phyloP scores from a whole-genome alignment of 2,888 invertebrate species.

The Bombylius major region DNA sequence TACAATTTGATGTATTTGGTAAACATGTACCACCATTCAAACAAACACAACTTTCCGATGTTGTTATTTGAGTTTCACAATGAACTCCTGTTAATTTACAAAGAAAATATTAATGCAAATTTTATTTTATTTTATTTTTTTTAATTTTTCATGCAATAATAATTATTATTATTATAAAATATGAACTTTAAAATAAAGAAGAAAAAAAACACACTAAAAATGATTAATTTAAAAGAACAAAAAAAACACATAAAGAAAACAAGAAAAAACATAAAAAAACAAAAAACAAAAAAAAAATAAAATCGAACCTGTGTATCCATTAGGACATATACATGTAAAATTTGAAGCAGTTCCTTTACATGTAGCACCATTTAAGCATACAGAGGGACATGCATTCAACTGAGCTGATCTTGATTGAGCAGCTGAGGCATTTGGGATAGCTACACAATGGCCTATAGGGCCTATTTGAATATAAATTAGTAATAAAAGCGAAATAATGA shows the following conservation, averaged over 20 bases:
- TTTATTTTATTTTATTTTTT: not conserved
- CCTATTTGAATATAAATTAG: slow-evolving; percentile 19
- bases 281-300: not conserved
- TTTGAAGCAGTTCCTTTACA: slow-evolving; percentile 52
- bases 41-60: slow-evolving; percentile 28
- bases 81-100: slow-evolving; percentile 26
- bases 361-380: slow-evolving; percentile 60
- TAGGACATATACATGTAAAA: slow-evolving; percentile 59
- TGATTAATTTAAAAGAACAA: not conserved
- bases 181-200: not conserved
- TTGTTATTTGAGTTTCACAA: slow-evolving; percentile 27
- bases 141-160: too few species aligned
- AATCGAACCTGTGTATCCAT: slow-evolving; percentile 50
- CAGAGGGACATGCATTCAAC: slow-evolving; percentile 35
- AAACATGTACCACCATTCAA: slow-evolving; percentile 35
- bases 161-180: too few species aligned
- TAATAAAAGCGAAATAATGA: too few species aligned
- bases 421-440: slow-evolving; percentile 19
- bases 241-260: not conserved
- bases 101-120: not conserved
- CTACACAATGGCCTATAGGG: slow-evolving; percentile 36
- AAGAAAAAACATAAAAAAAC: not conserved
- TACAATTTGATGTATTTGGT: slow-evolving; percentile 31
- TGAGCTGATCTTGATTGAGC: slow-evolving; percentile 29
- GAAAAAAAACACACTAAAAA: not conserved